These are phyloP conservation scores for Epistrophe grossulariae DNA, from an alignment of 2,888 invertebrate genomes.

Conservation along the genomic window DNA sequence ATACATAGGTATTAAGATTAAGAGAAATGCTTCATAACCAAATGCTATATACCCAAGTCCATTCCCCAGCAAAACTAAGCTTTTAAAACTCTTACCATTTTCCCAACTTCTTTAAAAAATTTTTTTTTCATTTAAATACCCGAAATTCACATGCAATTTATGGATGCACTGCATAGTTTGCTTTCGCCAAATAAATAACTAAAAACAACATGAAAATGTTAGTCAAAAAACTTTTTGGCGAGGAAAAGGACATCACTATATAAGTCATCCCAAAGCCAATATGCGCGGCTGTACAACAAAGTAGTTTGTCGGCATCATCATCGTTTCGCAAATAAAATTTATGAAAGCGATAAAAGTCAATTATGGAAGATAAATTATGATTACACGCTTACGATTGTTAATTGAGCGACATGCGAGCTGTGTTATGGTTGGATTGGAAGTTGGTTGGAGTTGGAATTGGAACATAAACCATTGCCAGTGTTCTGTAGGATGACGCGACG, in stretches of 20 bases:
- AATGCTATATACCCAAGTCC: too few species aligned
- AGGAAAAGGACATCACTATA: constrained; percentile 10
- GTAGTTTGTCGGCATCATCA: constrained; percentile 48
- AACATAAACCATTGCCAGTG: background rate
- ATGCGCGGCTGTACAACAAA: background rate
- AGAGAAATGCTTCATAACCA: too few species aligned
- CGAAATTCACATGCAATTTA: background rate
- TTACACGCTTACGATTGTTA: constrained; percentile 71
- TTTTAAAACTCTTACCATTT: too few species aligned
- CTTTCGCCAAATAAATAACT: background rate
- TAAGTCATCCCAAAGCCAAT: constrained; percentile 11
- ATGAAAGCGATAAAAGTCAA: constrained; percentile 74
- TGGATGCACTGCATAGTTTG: background rate
- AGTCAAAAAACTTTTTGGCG: background rate
- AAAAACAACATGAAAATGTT: background rate
- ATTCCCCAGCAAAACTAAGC: too few species aligned
- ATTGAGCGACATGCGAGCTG: constrained; percentile 58
- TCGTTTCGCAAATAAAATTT: constrained; percentile 61
- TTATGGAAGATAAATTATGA: constrained; percentile 73
- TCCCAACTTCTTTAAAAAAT: background rate
- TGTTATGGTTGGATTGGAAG: background rate
- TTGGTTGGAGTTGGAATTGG: background rate
- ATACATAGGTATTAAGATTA: too few species aligned
- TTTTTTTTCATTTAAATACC: background rate
- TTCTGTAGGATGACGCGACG: too few species aligned